These are phyloP conservation scores for Trissolcus brochymenae DNA, from an alignment of 2,888 invertebrate species.

Conservation along the genomic window DNA sequence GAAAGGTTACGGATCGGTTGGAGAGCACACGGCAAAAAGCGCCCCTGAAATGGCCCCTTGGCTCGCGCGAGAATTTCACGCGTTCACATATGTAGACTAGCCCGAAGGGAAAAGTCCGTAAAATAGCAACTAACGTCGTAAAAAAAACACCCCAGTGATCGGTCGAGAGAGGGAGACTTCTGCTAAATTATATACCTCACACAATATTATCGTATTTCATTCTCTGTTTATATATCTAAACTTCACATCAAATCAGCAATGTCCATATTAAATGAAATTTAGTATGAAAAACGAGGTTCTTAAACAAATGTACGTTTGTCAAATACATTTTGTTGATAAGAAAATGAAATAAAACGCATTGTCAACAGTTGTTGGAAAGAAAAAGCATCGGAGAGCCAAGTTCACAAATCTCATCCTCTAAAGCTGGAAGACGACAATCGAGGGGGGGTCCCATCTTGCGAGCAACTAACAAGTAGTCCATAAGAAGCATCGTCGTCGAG, in stretches of 20 bases:
- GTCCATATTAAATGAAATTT: neutral
- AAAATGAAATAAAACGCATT: too few species aligned
- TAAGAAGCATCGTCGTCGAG: slow-evolving; percentile 73
- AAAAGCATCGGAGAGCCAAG: neutral
- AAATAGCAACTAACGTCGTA: slow-evolving; percentile 16
- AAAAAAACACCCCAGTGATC: slow-evolving; percentile 39
- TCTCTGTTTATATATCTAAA: neutral
- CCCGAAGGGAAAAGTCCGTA: slow-evolving; percentile 42
- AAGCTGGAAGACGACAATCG: slow-evolving; percentile 61
- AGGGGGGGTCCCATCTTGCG: slow-evolving; percentile 67
- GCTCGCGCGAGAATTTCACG: slow-evolving; percentile 67
- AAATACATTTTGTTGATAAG: too few species aligned
- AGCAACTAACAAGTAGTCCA: slow-evolving; percentile 75
- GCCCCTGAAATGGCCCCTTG: slow-evolving; percentile 69
- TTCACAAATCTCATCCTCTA: slow-evolving; percentile 71
- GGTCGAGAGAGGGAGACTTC: slow-evolving; percentile 4
- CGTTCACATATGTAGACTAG: slow-evolving; percentile 53
- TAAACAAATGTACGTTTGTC: too few species aligned
- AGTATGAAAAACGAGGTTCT: too few species aligned
- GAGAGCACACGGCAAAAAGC: slow-evolving; percentile 66
- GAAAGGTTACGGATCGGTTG: slow-evolving; percentile 63
- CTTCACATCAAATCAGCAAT: neutral
- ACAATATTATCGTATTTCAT: slow-evolving; percentile 13
- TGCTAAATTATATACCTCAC: slow-evolving; percentile 24
- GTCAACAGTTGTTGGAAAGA: neutral